Evolutionary conservation across 2,113 vertebrate species (phyloP).

Genomic region (Lampris incognitus): DNA sequence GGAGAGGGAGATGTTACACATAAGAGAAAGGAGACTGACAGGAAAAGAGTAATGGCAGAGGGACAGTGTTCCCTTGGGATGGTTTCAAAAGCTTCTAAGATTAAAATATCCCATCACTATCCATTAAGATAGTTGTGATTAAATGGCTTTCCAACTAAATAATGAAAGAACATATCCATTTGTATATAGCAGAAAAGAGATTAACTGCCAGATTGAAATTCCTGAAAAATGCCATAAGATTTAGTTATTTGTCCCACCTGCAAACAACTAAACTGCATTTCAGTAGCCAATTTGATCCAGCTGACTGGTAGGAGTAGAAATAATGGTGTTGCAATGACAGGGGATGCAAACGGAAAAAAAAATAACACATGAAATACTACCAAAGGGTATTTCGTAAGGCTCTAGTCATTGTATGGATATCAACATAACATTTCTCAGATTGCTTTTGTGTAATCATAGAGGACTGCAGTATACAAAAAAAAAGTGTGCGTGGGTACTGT

Average conservation of each 20-base stretch:
- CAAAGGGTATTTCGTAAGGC: no score
- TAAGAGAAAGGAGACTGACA: neutral
- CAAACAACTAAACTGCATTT: neutral
- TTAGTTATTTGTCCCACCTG: neutral
- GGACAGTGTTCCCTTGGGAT: conserved; percentile 33
- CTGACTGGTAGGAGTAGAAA: neutral
- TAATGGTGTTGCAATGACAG: neutral
- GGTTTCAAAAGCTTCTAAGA: conserved; percentile 56
- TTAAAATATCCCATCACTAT: conserved; percentile 22
- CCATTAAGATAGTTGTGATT: conserved; percentile 43
- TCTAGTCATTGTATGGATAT: no score
- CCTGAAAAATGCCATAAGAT: neutral
- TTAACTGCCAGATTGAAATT: conserved; percentile 8
- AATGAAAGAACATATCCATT: conserved; percentile 9
- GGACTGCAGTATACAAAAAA: neutral
- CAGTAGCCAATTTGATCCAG: neutral
- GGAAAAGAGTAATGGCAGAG: neutral
- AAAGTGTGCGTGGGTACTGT: neutral
- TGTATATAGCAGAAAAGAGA: neutral
- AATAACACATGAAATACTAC: neutral
- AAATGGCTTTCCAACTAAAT: conserved; percentile 25
- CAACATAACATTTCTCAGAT: no score
- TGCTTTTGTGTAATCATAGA: neutral
- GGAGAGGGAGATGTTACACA: conserved; percentile 11
- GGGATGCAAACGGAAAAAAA: neutral